phyloP scores from a whole-genome alignment of 2,113 vertebrate species.

The Dascyllus trimaculatus region DNA sequence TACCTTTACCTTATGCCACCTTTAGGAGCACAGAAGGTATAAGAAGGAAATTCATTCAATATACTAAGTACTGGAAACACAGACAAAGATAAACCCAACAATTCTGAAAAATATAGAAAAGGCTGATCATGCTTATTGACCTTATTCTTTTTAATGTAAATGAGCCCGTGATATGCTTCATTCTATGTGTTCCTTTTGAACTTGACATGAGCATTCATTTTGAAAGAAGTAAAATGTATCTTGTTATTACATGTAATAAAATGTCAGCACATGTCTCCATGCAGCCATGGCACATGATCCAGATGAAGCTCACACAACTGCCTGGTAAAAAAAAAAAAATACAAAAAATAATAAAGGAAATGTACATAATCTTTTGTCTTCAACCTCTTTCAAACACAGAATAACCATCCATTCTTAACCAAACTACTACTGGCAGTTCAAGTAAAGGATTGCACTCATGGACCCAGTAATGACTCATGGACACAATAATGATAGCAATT shows the following conservation, averaged over 20 bases:
- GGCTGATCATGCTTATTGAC: background rate
- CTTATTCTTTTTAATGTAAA: background rate
- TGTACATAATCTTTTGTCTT: background rate
- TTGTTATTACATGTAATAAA: background rate
- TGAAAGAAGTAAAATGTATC: background rate
- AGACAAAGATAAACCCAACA: background rate
- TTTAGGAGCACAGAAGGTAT: background rate
- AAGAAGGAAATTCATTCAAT: background rate
- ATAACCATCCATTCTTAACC: conserved; percentile 8
- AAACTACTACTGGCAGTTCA: conserved; percentile 20
- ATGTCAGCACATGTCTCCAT: conserved; percentile 8
- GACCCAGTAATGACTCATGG: conserved; percentile 27
- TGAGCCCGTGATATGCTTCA: background rate
- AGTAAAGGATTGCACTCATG: conserved; percentile 1
- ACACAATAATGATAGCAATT: conserved; percentile 28
- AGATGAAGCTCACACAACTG: conserved; percentile 11
- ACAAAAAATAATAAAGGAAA: too few species aligned
- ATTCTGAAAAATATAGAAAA: background rate
- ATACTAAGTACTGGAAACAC: background rate
- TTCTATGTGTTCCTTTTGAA: background rate
- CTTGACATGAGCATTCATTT: background rate
- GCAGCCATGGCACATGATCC: conserved; percentile 4
- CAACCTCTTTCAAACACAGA: background rate
- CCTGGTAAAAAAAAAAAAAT: background rate
- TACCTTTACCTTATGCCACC: background rate